Percentiles rank a stretch among this genome's conserved stretches.
Evolutionary conservation across 2,797 vertebrate species (phyloP).

Genomic region (Pseudochromis fuscus): DNA sequence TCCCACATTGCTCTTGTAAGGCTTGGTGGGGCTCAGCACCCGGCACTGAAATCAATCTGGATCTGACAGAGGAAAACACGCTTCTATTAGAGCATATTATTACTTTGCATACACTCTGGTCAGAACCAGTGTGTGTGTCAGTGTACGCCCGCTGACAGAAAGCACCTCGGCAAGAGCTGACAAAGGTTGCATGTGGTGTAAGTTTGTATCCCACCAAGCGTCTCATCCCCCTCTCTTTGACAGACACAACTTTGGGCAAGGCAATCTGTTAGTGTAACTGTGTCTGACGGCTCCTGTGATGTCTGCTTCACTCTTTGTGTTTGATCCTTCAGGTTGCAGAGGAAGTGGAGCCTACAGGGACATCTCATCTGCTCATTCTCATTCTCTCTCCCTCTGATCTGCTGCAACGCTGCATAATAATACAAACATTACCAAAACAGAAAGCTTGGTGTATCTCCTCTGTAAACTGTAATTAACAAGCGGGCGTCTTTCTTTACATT

Average conservation of each 20-base stretch:
- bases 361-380: constrained; percentile 60
- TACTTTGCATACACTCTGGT: not conserved
- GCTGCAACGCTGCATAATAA: constrained; percentile 56
- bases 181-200: not conserved
- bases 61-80: constrained; percentile 46
- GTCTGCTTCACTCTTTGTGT: constrained; percentile 57
- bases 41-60: constrained; percentile 29
- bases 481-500: constrained; percentile 5
- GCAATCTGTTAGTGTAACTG: constrained; percentile 74
- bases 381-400: constrained; percentile 66
- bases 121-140: not conserved
- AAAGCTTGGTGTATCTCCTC: not conserved
- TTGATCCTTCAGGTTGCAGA: constrained; percentile 79
- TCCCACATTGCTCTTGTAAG: constrained; percentile 10
- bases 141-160: constrained; percentile 8
- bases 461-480: constrained; percentile 25
- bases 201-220: constrained; percentile 7
- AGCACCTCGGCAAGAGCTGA: not conserved
- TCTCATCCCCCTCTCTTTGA: constrained; percentile 35
- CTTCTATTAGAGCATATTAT: constrained; percentile 44
- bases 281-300: constrained; percentile 74
- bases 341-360: constrained; percentile 69
- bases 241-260: constrained; percentile 65
- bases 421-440: constrained; percentile 30
- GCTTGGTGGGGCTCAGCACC: constrained; percentile 14